Conservation (phyloP, 2,113 vertebrate genomes). For the Aegypius monachus region DNA sequence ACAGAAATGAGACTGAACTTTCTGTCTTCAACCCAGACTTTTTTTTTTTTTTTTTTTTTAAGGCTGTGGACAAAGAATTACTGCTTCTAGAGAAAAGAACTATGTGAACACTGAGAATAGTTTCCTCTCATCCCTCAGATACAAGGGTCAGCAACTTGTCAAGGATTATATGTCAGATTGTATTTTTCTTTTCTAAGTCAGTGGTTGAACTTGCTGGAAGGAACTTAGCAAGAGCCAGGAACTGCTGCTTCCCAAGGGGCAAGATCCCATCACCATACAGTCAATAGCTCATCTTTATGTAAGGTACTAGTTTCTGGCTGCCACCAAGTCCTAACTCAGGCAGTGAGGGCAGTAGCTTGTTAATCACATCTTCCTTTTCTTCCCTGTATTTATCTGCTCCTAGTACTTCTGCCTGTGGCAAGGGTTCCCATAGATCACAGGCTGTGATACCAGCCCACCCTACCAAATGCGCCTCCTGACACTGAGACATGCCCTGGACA, state of each 20-base stretch:
- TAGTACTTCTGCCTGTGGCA: background rate
- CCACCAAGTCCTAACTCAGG: background rate
- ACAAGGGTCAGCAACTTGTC: conserved; percentile 30
- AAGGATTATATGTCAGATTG: conserved; percentile 29
- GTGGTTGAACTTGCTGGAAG: conserved; percentile 47
- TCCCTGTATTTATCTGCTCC: background rate
- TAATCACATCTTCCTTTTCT: background rate
- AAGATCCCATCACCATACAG: background rate
- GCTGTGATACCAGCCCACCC: background rate
- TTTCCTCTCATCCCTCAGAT: background rate
- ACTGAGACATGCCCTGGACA: background rate
- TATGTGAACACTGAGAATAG: background rate
- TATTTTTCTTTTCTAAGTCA: conserved; percentile 38
- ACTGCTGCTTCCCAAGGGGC: background rate
- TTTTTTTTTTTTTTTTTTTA: background rate
- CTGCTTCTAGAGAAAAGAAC: background rate
- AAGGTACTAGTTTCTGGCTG: background rate
- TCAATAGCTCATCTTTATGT: background rate
- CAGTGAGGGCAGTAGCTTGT: background rate
- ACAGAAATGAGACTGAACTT: background rate
- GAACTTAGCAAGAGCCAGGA: conserved; percentile 21
- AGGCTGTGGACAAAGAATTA: background rate
- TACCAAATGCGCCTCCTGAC: background rate
- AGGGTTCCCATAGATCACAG: background rate
- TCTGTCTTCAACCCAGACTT: background rate